Conservation (phyloP, 2,888 invertebrate genomes). For the Rhimphoctona megacephalus region DNA sequence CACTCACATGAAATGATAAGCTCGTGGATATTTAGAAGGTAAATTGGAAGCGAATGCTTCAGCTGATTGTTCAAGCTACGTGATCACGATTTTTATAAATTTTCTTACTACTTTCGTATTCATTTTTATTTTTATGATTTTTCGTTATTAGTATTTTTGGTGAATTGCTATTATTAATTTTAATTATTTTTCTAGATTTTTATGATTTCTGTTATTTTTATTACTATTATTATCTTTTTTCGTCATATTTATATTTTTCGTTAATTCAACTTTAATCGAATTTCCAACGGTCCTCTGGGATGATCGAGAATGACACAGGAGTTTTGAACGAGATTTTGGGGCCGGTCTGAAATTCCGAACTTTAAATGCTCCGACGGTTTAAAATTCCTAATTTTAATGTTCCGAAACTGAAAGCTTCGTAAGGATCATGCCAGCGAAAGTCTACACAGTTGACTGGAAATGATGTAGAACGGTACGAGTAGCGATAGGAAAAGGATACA, state of each 20-base stretch:
- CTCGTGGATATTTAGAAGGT: slow-evolving; percentile 6
- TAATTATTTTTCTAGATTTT: background rate
- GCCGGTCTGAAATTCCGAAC: too few relatives aligned
- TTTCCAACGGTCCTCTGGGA: background rate
- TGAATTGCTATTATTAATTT: background rate
- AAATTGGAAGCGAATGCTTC: background rate
- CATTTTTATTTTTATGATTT: background rate
- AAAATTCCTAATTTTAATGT: too few relatives aligned
- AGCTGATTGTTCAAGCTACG: slow-evolving; percentile 6
- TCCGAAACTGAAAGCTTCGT: too few relatives aligned
- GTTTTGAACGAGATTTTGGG: slow-evolving; percentile 35
- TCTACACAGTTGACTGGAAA: too few relatives aligned
- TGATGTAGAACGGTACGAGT: too few relatives aligned
- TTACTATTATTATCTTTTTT: too few relatives aligned
- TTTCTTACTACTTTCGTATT: background rate
- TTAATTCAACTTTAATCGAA: slow-evolving; percentile 20
- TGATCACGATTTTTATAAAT: background rate
- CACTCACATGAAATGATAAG: slow-evolving; percentile 10
- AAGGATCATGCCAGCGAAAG: too few relatives aligned
- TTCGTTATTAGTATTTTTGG: background rate
- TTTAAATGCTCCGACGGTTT: too few relatives aligned
- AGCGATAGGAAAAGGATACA: too few relatives aligned
- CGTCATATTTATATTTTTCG: background rate
- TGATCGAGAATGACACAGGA: slow-evolving; percentile 5
- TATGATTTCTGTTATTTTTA: too few relatives aligned